phyloP scores from a whole-genome alignment of 2,888 invertebrate genomes.

The Hybos culiciformis region DNA sequence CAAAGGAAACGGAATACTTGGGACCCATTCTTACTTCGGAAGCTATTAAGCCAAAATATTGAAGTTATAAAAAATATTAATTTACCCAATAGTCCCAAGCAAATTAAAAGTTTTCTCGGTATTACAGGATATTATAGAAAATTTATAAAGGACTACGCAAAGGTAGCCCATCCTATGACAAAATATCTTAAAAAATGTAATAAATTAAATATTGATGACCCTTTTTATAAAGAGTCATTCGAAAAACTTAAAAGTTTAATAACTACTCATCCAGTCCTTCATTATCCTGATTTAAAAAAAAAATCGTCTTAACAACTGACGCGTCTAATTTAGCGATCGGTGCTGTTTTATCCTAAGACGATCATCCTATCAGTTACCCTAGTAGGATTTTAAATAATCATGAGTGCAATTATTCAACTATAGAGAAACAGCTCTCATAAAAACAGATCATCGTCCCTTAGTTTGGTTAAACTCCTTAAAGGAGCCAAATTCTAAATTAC shows the following conservation, averaged over 20 bases:
- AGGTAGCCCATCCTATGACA: constrained; percentile 8
- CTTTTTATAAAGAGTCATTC: constrained; percentile 14
- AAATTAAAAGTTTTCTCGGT: constrained; percentile 10
- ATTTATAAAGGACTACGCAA: constrained; percentile 8
- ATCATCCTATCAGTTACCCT: background rate
- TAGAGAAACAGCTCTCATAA: constrained; percentile 26
- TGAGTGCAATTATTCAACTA: constrained; percentile 19
- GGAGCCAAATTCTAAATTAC: constrained; percentile 26
- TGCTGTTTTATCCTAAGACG: constrained; percentile 2
- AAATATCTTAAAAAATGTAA: constrained; percentile 1
- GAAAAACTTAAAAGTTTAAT: constrained; percentile 8
- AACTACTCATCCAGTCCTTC: constrained; percentile 6
- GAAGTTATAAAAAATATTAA: constrained; percentile 5
- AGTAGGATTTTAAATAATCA: constrained; percentile 18
- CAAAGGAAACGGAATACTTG: constrained; percentile 7
- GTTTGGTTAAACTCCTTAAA: constrained; percentile 27
- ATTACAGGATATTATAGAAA: constrained; percentile 10
- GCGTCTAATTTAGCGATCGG: background rate
- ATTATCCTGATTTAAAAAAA: constrained; percentile 6
- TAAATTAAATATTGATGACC: constrained; percentile 11
- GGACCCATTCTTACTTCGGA: constrained; percentile 6
- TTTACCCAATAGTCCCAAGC: constrained; percentile 6
- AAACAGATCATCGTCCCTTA: constrained; percentile 29
- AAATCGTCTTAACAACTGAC: background rate
- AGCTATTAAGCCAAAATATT: constrained; percentile 8